Percentiles rank a stretch among this genome's conserved stretches.
Evolutionary conservation across 2,113 vertebrate species (phyloP).

Genomic region (Oryzias curvinotus): DNA sequence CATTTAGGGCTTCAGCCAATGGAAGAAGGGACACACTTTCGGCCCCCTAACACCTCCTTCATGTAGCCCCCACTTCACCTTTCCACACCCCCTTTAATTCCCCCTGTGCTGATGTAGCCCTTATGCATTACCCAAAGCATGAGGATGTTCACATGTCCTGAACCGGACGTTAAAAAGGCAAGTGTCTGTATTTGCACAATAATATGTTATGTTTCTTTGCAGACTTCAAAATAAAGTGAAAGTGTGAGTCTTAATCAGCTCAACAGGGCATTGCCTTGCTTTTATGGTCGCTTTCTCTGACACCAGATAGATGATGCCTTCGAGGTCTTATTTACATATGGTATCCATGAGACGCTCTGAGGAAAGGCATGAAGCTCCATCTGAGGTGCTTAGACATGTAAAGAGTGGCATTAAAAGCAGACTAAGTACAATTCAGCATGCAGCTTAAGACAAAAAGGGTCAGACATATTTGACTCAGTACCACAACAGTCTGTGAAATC

Average conservation of each 20-base stretch:
- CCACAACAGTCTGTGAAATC: constrained; percentile 71
- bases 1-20: constrained; percentile 79
- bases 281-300: constrained; percentile 33
- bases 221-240: constrained; percentile 16
- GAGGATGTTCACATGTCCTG: constrained; percentile 50
- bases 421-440: constrained; percentile 71
- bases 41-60: constrained; percentile 53
- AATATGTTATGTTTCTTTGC: not conserved
- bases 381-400: constrained; percentile 69
- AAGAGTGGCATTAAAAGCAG: constrained; percentile 68
- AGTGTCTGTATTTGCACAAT: not conserved
- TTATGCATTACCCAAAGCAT: constrained; percentile 60
- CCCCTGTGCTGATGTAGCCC: constrained; percentile 34
- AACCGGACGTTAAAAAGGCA: constrained; percentile 22
- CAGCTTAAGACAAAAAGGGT: constrained; percentile 61
- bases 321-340: constrained; percentile 66
- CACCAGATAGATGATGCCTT: constrained; percentile 50
- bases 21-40: constrained; percentile 77
- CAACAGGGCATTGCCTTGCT: not conserved
- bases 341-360: constrained; percentile 59
- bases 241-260: constrained; percentile 26
- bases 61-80: constrained; percentile 55
- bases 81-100: constrained; percentile 58
- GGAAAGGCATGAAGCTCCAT: constrained; percentile 61
- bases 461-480: constrained; percentile 62